A percentile compares a stretch with the other conserved stretches of the same genome.
phyloP scores from a whole-genome alignment of 2,888 invertebrate genomes.

The Neocrepidodera transversa region DNA sequence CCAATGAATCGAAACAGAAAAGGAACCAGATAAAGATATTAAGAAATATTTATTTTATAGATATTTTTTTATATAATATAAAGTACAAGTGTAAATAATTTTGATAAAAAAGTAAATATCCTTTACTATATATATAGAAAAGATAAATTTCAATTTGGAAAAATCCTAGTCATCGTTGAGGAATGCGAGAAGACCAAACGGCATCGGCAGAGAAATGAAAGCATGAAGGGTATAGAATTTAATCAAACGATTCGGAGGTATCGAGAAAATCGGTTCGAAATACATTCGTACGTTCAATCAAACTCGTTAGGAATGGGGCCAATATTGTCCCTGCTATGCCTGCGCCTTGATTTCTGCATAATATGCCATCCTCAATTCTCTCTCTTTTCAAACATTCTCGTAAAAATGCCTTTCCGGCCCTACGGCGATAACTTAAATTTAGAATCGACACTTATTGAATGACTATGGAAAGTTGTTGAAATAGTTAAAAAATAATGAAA shows the following conservation, averaged over 20 bases:
- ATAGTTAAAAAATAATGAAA: conserved; percentile 13
- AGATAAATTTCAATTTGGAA: background rate
- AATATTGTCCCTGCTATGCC: conserved; percentile 44
- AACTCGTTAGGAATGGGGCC: conserved; percentile 52
- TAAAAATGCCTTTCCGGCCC: conserved; percentile 36
- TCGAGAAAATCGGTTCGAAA: conserved; percentile 50
- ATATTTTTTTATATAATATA: too few species aligned
- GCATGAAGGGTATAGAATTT: conserved; percentile 58
- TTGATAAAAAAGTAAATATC: too few species aligned
- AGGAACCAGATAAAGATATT: too few species aligned
- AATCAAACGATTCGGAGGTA: conserved; percentile 58
- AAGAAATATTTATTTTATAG: too few species aligned
- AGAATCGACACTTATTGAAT: conserved; percentile 36
- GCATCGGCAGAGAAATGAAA: conserved; percentile 22
- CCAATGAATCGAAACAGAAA: too few species aligned
- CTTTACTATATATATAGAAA: too few species aligned
- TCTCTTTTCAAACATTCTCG: conserved; percentile 28
- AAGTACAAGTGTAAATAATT: too few species aligned
- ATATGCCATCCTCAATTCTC: conserved; percentile 36
- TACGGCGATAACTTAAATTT: conserved; percentile 35
- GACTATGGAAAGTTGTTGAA: conserved; percentile 20
- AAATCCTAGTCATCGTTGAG: background rate
- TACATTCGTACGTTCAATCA: conserved; percentile 54
- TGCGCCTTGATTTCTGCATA: conserved; percentile 48
- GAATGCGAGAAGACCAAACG: conserved; percentile 4